Evolutionary conservation across 2,113 vertebrate species (phyloP).

Genomic region (Melanerpes aurifrons): DNA sequence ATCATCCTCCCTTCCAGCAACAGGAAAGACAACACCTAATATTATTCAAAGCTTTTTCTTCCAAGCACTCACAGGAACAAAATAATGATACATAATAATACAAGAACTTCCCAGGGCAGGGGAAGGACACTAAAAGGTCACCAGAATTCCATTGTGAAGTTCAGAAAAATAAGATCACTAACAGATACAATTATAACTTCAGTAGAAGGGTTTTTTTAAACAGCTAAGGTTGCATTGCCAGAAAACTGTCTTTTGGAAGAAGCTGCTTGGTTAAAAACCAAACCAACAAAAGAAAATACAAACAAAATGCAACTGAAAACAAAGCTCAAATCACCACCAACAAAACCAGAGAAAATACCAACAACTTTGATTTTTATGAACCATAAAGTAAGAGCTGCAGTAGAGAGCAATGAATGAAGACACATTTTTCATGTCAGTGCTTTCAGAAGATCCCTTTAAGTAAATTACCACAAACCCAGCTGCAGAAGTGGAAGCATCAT

Average conservation of each 20-base stretch:
- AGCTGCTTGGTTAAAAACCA: not conserved
- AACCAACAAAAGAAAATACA: not conserved
- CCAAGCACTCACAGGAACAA: not conserved
- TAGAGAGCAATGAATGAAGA: not conserved
- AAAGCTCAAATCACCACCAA: not conserved
- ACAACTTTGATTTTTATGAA: not conserved
- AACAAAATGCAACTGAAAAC: not conserved
- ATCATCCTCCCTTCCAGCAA: not conserved
- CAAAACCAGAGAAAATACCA: not conserved
- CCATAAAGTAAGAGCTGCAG: not conserved
- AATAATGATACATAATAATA: conserved; percentile 12
- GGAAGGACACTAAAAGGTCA: not conserved
- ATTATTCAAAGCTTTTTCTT: conserved; percentile 5
- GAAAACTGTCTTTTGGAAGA: not conserved
- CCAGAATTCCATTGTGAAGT: not conserved
- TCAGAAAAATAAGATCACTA: not conserved
- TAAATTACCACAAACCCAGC: not conserved
- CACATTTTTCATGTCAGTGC: not conserved
- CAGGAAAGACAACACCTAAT: not conserved
- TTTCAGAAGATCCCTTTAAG: not conserved
- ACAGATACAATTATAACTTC: not conserved
- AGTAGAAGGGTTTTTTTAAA: not conserved
- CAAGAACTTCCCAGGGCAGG: not conserved
- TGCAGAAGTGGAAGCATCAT: not conserved
- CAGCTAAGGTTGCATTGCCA: not conserved